Conservation (phyloP, 2,888 invertebrate species). For the Acrobasis suavella region DNA sequence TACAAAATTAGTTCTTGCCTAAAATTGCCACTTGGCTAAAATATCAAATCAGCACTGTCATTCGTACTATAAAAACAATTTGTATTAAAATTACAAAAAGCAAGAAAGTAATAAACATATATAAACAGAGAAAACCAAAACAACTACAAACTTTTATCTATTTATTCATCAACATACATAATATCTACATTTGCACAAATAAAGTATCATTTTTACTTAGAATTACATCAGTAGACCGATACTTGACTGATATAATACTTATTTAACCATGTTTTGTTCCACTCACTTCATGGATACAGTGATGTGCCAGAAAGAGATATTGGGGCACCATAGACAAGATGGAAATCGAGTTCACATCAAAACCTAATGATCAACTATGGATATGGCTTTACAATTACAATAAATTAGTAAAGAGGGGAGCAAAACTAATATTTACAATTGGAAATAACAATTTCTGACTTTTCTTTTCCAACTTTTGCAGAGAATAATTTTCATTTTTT, state of each 20-base stretch:
- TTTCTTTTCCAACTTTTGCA: slow-evolving; percentile 22
- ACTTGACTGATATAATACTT: slow-evolving; percentile 72
- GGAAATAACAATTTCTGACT: slow-evolving; percentile 38
- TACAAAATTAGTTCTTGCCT: no score
- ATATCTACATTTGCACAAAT: slow-evolving; percentile 82
- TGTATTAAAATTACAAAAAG: no score
- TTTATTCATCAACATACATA: slow-evolving; percentile 83
- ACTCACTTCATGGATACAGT: slow-evolving; percentile 43
- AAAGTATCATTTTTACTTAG: slow-evolving; percentile 69
- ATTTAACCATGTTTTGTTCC: slow-evolving; percentile 53
- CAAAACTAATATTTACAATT: slow-evolving; percentile 78
- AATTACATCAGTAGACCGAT: slow-evolving; percentile 68
- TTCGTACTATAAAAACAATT: no score
- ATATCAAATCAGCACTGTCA: no score
- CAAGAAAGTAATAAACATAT: neutral
- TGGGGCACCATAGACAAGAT: slow-evolving; percentile 14
- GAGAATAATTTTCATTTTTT: slow-evolving; percentile 34
- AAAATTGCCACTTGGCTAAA: no score
- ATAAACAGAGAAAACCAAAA: slow-evolving; percentile 35
- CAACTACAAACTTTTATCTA: slow-evolving; percentile 68
- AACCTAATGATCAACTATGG: slow-evolving; percentile 60
- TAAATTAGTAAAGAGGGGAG: slow-evolving; percentile 68
- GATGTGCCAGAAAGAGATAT: slow-evolving; percentile 44
- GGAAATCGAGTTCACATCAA: slow-evolving; percentile 57
- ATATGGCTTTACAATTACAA: slow-evolving; percentile 69